These are phyloP conservation scores for Argynnis bischoffii DNA, from an alignment of 2,888 invertebrate genomes.

Conservation along the genomic window DNA sequence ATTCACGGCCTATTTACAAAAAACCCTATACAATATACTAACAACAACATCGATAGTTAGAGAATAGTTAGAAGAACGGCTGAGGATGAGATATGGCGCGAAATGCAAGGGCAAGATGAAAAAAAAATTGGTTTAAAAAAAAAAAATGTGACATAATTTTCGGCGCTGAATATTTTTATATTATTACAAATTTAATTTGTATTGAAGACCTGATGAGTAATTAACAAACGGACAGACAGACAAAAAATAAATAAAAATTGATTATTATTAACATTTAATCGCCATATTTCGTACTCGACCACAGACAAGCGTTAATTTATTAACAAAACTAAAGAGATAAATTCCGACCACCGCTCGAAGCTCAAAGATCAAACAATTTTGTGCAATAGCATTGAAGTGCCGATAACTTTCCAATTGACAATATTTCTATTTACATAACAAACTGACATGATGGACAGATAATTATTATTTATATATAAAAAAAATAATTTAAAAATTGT, in stretches of 20 bases:
- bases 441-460: too few species aligned
- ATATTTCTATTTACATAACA: conserved; percentile 2
- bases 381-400: conserved; percentile 22
- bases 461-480: neutral
- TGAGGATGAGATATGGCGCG: neutral
- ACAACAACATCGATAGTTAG: conserved; percentile 22
- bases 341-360: conserved; percentile 9
- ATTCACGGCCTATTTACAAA: conserved; percentile 24
- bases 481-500: too few species aligned
- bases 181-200: too few species aligned
- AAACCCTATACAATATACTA: conserved; percentile 19
- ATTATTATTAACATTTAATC: neutral
- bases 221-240: too few species aligned
- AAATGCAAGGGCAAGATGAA: conserved; percentile 12
- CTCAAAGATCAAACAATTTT: conserved; percentile 18
- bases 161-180: too few species aligned
- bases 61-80: conserved; percentile 4
- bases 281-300: conserved; percentile 22
- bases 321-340: neutral
- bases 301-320: conserved; percentile 19
- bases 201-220: too few species aligned
- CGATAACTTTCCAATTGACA: conserved; percentile 14
- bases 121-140: neutral
- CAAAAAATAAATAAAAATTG: neutral
- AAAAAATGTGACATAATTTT: neutral